These are phyloP conservation scores for Girardinus metallicus DNA, from an alignment of 2,797 vertebrate species.

Conservation along the genomic window DNA sequence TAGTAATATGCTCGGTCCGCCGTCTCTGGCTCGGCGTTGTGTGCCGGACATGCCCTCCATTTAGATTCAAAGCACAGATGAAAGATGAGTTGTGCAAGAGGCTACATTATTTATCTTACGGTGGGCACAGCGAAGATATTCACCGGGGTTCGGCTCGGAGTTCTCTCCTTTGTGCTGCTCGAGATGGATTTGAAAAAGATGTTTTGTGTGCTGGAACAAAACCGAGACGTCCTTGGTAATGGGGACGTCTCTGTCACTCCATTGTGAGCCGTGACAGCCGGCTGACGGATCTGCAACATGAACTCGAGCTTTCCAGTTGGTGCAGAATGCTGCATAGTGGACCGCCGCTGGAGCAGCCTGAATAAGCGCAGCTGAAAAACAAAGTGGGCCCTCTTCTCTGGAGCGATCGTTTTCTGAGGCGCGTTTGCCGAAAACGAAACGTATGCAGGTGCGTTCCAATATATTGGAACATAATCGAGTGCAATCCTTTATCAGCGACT, in stretches of 20 bases:
- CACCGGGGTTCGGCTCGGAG: slow-evolving; percentile 53
- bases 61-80: slow-evolving; percentile 49
- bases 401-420: slow-evolving; percentile 52
- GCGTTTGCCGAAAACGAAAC: slow-evolving; percentile 30
- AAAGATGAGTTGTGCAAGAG: slow-evolving; percentile 57
- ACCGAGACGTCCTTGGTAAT: slow-evolving; percentile 68
- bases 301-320: slow-evolving; percentile 61
- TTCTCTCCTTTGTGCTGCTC: slow-evolving; percentile 58
- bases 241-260: slow-evolving; percentile 65
- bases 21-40: slow-evolving; percentile 36
- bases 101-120: slow-evolving; percentile 68
- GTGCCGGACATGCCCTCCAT: slow-evolving; percentile 29
- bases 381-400: slow-evolving; percentile 43
- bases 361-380: slow-evolving; percentile 54
- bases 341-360: slow-evolving; percentile 60
- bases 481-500: not conserved
- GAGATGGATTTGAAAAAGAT: slow-evolving; percentile 69
- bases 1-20: slow-evolving; percentile 54
- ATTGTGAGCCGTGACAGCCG: slow-evolving; percentile 61
- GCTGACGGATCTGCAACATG: slow-evolving; percentile 68
- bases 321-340: slow-evolving; percentile 70
- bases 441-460: not conserved
- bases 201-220: slow-evolving; percentile 58
- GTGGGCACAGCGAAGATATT: slow-evolving; percentile 50
- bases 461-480: not conserved